Evolutionary conservation across 2,113 vertebrate genomes (phyloP), one percentile per base, ranked within the genome.

Genomic region (Tetraodon nigroviridis): DNA sequence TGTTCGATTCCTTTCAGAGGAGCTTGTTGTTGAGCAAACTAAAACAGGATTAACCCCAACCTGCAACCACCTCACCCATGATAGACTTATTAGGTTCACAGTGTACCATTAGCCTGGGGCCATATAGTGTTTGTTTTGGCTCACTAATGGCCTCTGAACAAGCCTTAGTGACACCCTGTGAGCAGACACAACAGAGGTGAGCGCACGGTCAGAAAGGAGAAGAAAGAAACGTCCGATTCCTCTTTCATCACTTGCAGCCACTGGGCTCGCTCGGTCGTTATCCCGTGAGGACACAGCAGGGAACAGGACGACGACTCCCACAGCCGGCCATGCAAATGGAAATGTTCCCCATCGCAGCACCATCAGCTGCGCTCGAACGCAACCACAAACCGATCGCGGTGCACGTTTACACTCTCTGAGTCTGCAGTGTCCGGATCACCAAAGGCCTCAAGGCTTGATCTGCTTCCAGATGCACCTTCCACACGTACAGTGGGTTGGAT

Each of bases 101-200:
- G 52, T 50, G 63, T 61, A 53, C 49, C 50, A 68, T 58, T 27
- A 77, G 64, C 77, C 73, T 14, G 11, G 29, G 55, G 76, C 54
- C 8, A 53, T 32, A 6, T 14, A 20, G 52, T 1, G 53, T 27
- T 65, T 64, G 49, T 68, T 73, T 63, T 22, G 48, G 56, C 29
- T 64, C 62, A 40, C 61, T 79, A 81, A 85, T 70, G 71, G 66
- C 78, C 75, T 80, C 77, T 79, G 61, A 74, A 78, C 68, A 76
- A 70, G 15, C 44, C 66, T 62, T 72, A 51, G 21, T 73, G 64
- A 75, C 68, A 62, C 68, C 53, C 32, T 58, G 67, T 71, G 62
- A 55, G 20, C 4, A 20, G 60, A 68, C 51, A 75, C 58, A 78
- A 60, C 52, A 58, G 58, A 82, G 65, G 64, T 71, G 58, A 56